Base-by-base conservation (phyloP, 2,888 invertebrate species). In the Alloscopus bannaensis region DNA sequence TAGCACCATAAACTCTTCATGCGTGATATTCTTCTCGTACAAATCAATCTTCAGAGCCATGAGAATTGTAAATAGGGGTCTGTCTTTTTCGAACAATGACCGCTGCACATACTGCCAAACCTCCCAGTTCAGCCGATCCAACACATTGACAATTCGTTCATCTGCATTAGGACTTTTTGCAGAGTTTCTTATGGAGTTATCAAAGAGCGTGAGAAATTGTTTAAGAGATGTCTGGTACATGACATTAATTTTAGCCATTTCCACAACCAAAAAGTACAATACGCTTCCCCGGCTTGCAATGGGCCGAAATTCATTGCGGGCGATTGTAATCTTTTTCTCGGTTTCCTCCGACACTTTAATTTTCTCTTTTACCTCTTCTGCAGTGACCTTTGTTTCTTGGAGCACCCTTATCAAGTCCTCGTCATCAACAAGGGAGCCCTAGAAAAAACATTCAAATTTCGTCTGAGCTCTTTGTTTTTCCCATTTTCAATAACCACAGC, bases 151-250 rank as follows among this genome's bases (percentile, higher is more conserved):
- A 77, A 97, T 96, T 73, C 98, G 91, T 88, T 97, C 97, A 84
- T 92, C 92, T 0, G 97, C 95, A 36, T 94, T 90, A 55, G 93
- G 92, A 83, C 93, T 96, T 88, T 96, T 97, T 6, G 92, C 91
- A 0, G 97, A 97, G 68, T 88, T 55, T 77, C 83, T 84, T n/a
- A 98, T 98, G 0, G 98, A 97, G 87, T 93, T 94, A 88, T 98
- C 97, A 87, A 98, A 98, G 82, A 98, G 93, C 13, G 92, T 95
- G 52, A 98, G 89, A 89, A 98, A 98, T 88, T 98, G 98, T 87
- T 95, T 95, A 64, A 98, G 89, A 0, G 98, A 96, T 86, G 97
- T 98, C 88, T 98, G 98, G 87, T 98, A 98, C 98, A 98, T 98
- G 8, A 93, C 92, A 87, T 97, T 98, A 0, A 98, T 97, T 87